Evolutionary conservation across 92 coral and sea anemone genomes (phyloP).

Genomic region (Bergia sp.): DNA sequence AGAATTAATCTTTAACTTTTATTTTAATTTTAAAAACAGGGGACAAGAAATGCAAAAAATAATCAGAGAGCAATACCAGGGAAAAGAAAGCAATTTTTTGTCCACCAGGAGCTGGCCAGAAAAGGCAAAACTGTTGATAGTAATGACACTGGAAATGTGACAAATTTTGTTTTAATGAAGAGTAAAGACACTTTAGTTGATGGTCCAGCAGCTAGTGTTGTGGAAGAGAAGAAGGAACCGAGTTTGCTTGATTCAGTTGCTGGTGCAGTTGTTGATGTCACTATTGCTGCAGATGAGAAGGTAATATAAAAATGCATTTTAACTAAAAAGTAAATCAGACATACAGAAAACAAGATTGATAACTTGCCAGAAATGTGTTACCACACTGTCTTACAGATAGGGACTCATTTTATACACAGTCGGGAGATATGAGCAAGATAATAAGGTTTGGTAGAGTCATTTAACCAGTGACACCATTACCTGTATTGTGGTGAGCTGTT

Average conservation of each 20-base stretch:
- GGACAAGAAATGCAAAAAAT: constrained; percentile 10
- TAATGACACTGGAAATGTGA: neutral
- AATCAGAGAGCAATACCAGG: neutral
- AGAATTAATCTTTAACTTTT: neutral
- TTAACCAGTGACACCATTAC: too few species aligned
- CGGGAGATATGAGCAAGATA: too few species aligned
- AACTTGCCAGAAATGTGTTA: too few species aligned
- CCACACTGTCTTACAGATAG: too few species aligned
- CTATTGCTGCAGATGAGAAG: constrained; percentile 94
- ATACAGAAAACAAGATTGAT: neutral
- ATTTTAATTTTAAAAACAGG: neutral
- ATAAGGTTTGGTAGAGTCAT: too few species aligned
- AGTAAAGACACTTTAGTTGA: neutral
- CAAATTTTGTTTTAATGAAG: neutral
- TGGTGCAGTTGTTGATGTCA: constrained; percentile 62
- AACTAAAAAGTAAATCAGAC: neutral
- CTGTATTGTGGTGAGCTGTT: too few species aligned
- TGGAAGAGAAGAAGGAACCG: neutral
- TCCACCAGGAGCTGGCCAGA: neutral
- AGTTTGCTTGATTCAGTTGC: constrained; percentile 37
- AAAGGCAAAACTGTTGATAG: neutral
- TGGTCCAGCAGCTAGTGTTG: neutral
- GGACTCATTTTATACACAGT: too few species aligned
- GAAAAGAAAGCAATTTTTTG: neutral
- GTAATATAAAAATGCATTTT: constrained; percentile 18